Base-by-base conservation (phyloP, 1,140 invertebrate species). In the Bombus fervidus region DNA sequence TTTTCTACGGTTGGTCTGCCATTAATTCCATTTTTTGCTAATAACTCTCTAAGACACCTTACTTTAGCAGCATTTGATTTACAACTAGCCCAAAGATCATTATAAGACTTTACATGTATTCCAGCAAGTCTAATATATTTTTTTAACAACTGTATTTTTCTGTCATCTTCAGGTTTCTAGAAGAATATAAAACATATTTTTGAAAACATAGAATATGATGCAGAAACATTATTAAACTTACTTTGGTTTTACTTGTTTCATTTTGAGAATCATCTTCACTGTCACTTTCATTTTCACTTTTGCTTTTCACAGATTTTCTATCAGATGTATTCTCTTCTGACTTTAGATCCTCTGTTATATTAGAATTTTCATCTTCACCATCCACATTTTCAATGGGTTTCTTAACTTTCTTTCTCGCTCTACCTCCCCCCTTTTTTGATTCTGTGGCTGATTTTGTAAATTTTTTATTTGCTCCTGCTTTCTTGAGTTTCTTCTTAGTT, bases 1-100 rank as follows among this genome's bases (percentile, higher is more conserved):
- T 95, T 95, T 47, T 93, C 91, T 62, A 93, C 12, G 22, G 93
- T 93, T 73, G 93, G 93, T 43, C 91, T 91, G 39, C 93, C 91
- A 47, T 1, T 75, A 22, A 95, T 75, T 31, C 94, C 94, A 81
- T 93, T 89, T 80, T 94, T 82, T 76, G 91, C 90, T 41, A 95
- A 83, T 15, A 94, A 87, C n/a, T 92, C 83, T 37, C 90, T 76
- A 0, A 95, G 72, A 64, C 91, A 86, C 4, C 76, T 87, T 43
- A 93, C n/a, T 84, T 90, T 93, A 53, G 91, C 89, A 47, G 86
- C 81, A 76, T 93, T 88, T 39, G 86, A 92, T 66, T 91, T 93
- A 79, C 93, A 95, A 82, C 85, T 88, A 81, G 91, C 73, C 73
- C 91, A 93, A 68, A 94, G 59, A 34, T 91, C 90, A 37, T 92